Conservation (phyloP, 2,888 invertebrate species). For the Pyrochroa serraticornis region DNA sequence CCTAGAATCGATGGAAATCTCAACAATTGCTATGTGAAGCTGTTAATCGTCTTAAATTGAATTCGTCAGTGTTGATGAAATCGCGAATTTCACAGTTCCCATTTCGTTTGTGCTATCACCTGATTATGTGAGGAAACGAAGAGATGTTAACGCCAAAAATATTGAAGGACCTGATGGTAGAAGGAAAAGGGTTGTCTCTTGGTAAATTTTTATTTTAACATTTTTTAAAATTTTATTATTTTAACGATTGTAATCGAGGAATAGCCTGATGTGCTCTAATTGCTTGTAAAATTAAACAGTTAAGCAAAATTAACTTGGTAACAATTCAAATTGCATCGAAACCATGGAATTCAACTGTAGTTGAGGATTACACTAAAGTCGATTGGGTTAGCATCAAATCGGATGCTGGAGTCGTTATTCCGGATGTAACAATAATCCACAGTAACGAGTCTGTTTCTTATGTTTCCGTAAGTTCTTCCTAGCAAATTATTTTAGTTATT, state of each 20-base stretch:
- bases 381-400: conserved; percentile 85
- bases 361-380: conserved; percentile 85
- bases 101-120: conserved; percentile 13
- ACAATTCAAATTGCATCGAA: conserved; percentile 84
- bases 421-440: conserved; percentile 70
- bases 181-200: conserved; percentile 76
- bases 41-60: conserved; percentile 43
- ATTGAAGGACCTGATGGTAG: conserved; percentile 70
- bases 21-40: conserved; percentile 59
- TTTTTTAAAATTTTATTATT: no score
- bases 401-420: conserved; percentile 74
- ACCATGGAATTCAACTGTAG: conserved; percentile 94
- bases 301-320: conserved; percentile 77
- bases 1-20: conserved; percentile 76
- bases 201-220: conserved; percentile 66
- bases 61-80: conserved; percentile 55
- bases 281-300: conserved; percentile 79
- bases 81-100: conserved; percentile 60
- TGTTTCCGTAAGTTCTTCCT: conserved; percentile 12
- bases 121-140: conserved; percentile 60
- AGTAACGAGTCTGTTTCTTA: conserved; percentile 34
- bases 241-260: conserved; percentile 77
- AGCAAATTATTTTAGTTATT: conserved; percentile 18
- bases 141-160: conserved; percentile 74
- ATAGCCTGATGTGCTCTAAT: conserved; percentile 90